A percentile compares a stretch with the other conserved stretches of the same genome.
Evolutionary conservation across 2,888 invertebrate species (phyloP).

Genomic region (Agonopterix alstromeriana): DNA sequence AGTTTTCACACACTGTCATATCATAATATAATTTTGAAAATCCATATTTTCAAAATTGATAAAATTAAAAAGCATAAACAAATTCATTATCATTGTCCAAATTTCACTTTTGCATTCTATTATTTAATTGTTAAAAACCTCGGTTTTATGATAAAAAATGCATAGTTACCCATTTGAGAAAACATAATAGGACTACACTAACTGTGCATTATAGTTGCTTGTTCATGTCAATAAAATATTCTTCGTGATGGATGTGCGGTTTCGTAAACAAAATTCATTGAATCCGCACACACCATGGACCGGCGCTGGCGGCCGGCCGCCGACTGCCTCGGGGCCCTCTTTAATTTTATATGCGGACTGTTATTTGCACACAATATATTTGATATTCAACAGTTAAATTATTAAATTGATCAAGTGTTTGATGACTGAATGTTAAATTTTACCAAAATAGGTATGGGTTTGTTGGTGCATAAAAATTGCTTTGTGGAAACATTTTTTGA

Average conservation of each 20-base stretch:
- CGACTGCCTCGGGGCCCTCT: slow-evolving; percentile 25
- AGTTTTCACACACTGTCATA: too few relatives aligned
- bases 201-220: slow-evolving; percentile 22
- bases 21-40: too few relatives aligned
- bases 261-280: slow-evolving; percentile 45
- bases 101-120: too few relatives aligned
- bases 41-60: too few relatives aligned
- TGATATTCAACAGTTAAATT: background rate
- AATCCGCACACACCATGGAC: slow-evolving; percentile 14
- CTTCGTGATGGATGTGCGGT: slow-evolving; percentile 52
- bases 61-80: too few relatives aligned
- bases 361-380: slow-evolving; percentile 35
- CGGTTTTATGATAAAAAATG: too few relatives aligned
- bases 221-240: slow-evolving; percentile 42
- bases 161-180: too few relatives aligned
- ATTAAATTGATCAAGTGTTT: background rate
- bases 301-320: slow-evolving; percentile 17
- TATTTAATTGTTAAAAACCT: too few relatives aligned
- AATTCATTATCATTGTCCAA: too few relatives aligned
- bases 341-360: slow-evolving; percentile 48
- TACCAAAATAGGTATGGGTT: background rate
- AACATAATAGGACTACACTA: too few relatives aligned
- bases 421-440: background rate
- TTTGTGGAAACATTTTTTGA: too few relatives aligned
- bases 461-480: too few relatives aligned